These are phyloP conservation scores for Macquaria ambigua DNA, from an alignment of 2,113 vertebrate species.

Conservation along the genomic window DNA sequence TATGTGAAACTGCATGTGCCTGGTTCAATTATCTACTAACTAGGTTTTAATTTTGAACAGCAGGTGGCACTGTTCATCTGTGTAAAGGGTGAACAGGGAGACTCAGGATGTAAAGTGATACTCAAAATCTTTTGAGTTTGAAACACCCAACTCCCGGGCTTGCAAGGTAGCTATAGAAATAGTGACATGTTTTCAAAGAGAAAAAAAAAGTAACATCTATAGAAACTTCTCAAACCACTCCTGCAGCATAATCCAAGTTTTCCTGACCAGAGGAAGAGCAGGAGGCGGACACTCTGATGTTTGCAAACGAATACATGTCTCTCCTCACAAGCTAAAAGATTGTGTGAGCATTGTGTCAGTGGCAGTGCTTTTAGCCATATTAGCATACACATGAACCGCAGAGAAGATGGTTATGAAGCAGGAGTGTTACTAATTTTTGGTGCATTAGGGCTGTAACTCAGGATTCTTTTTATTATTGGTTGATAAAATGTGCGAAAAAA, in stretches of 20 bases:
- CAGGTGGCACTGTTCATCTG: conserved; percentile 26
- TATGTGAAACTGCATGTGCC: not conserved
- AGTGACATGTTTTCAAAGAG: not conserved
- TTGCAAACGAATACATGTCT: not conserved
- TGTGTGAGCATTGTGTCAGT: not conserved
- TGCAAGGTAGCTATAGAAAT: too few species aligned
- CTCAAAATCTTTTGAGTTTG: not conserved
- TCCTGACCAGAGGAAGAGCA: not conserved
- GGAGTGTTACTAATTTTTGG: not conserved
- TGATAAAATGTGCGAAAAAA: not conserved
- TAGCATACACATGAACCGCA: not conserved
- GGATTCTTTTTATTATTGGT: not conserved
- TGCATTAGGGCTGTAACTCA: not conserved
- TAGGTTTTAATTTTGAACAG: conserved; percentile 28
- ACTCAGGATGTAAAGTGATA: not conserved
- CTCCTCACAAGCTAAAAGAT: not conserved
- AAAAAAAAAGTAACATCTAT: not conserved
- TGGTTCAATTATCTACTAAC: not conserved
- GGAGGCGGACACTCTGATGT: not conserved
- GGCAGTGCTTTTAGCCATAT: not conserved
- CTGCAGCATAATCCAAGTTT: not conserved
- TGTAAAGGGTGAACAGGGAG: not conserved
- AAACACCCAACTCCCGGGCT: not conserved
- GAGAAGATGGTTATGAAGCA: not conserved
- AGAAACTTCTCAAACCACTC: not conserved